Evolutionary conservation across 2,797 vertebrate genomes (phyloP).

Genomic region (Synanceia verrucosa): DNA sequence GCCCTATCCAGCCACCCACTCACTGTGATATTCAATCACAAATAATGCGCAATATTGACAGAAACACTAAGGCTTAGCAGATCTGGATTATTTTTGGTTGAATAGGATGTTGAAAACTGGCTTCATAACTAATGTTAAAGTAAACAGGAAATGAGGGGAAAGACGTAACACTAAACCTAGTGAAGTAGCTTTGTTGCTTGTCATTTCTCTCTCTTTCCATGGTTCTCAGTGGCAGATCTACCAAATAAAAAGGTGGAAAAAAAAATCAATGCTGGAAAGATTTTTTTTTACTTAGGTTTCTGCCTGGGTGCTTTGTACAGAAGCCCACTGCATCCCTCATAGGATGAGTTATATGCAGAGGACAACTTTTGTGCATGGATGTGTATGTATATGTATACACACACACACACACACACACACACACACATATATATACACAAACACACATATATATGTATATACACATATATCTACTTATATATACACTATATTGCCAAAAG

Average conservation of each 20-base stretch:
- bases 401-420: no score
- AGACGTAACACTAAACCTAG: neutral
- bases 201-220: neutral
- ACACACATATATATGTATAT: no score
- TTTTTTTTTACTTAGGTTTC: no score
- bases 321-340: no score
- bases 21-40: neutral
- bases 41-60: slow-evolving; percentile 21
- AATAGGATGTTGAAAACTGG: neutral
- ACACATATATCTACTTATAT: no score
- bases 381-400: neutral
- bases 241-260: neutral
- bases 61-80: neutral
- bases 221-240: neutral
- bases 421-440: no score
- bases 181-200: neutral
- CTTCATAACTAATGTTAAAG: neutral
- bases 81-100: neutral
- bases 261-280: neutral
- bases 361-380: no score
- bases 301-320: no score
- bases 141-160: neutral
- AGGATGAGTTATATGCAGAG: no score
- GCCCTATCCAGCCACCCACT: slow-evolving; percentile 17
- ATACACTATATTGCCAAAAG: no score